Percentiles rank a stretch among this genome's conserved stretches.
Conservation (phyloP, 2,888 invertebrate genomes). For the Coelopa pilipes region DNA sequence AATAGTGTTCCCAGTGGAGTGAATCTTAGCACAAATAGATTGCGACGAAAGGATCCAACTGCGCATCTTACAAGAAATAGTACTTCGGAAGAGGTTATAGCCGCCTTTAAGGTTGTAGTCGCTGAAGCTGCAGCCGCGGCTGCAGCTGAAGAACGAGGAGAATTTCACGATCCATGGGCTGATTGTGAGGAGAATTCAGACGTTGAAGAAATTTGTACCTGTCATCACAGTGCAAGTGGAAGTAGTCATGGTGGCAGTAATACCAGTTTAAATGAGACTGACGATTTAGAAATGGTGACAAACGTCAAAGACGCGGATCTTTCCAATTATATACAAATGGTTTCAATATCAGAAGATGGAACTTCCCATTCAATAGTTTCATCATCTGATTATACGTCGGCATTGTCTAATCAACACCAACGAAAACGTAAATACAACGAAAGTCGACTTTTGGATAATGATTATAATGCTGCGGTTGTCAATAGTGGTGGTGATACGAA, state of each 20-base stretch:
- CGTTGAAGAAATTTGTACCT: constrained; percentile 66
- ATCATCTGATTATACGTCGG: constrained; percentile 38
- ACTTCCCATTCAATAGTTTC: constrained; percentile 44
- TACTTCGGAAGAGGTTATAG: constrained; percentile 39
- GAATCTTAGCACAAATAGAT: constrained; percentile 30
- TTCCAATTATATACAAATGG: constrained; percentile 57
- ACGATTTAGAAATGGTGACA: constrained; percentile 51
- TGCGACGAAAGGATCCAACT: constrained; percentile 32
- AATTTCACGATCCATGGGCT: constrained; percentile 58
- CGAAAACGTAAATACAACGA: constrained; percentile 66
- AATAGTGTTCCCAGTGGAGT: constrained; percentile 13
- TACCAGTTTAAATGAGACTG: constrained; percentile 57
- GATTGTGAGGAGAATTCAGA: constrained; percentile 66
- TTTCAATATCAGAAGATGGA: constrained; percentile 56
- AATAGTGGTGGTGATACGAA: constrained; percentile 47
- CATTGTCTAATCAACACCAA: constrained; percentile 48
- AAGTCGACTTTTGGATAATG: constrained; percentile 54
- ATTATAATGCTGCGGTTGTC: constrained; percentile 49
- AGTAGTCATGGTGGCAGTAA: constrained; percentile 58
- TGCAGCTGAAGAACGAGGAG: constrained; percentile 31
- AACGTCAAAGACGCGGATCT: constrained; percentile 56
- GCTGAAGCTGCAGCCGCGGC: constrained; percentile 35
- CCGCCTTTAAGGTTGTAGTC: constrained; percentile 39
- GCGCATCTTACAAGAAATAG: constrained; percentile 35
- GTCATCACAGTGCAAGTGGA: constrained; percentile 56